Conservation (phyloP, 1,140 invertebrate genomes). For the Pogonus chalceus region DNA sequence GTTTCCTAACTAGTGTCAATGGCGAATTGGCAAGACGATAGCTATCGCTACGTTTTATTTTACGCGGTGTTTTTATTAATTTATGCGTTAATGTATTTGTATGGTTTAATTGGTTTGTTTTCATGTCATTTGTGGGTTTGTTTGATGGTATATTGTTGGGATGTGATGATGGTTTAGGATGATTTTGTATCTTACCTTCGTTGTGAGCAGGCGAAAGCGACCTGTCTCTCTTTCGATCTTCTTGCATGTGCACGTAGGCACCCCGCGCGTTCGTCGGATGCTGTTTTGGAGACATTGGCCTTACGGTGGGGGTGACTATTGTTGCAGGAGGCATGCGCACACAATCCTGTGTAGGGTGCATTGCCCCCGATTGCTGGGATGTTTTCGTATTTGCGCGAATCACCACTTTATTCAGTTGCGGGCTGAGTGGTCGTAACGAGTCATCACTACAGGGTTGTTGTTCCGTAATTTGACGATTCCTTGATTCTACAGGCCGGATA, state of each 20-base stretch:
- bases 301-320: slow-evolving; percentile 38
- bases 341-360: slow-evolving; percentile 45
- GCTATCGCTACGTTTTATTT: slow-evolving; percentile 73
- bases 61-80: slow-evolving; percentile 28
- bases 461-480: background rate
- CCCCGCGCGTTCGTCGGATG: slow-evolving; percentile 39
- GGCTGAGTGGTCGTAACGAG: slow-evolving; percentile 26
- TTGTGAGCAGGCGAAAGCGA: slow-evolving; percentile 46
- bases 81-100: slow-evolving; percentile 11
- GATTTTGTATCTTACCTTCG: slow-evolving; percentile 41
- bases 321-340: slow-evolving; percentile 47
- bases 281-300: slow-evolving; percentile 32
- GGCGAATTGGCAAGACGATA: slow-evolving; percentile 73
- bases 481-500: slow-evolving; percentile 21
- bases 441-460: background rate
- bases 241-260: slow-evolving; percentile 61
- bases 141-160: too few relatives aligned
- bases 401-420: slow-evolving; percentile 53
- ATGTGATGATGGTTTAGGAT: slow-evolving; percentile 5
- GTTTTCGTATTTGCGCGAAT: slow-evolving; percentile 46
- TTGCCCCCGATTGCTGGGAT: slow-evolving; percentile 39
- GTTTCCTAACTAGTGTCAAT: slow-evolving; percentile 39
- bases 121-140: slow-evolving; percentile 1
- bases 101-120: slow-evolving; percentile 9
- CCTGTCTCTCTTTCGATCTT: slow-evolving; percentile 52